Percentiles rank a stretch among this genome's conserved stretches.
Conservation (phyloP, 1,140 invertebrate species). For the Prorops nasuta region DNA sequence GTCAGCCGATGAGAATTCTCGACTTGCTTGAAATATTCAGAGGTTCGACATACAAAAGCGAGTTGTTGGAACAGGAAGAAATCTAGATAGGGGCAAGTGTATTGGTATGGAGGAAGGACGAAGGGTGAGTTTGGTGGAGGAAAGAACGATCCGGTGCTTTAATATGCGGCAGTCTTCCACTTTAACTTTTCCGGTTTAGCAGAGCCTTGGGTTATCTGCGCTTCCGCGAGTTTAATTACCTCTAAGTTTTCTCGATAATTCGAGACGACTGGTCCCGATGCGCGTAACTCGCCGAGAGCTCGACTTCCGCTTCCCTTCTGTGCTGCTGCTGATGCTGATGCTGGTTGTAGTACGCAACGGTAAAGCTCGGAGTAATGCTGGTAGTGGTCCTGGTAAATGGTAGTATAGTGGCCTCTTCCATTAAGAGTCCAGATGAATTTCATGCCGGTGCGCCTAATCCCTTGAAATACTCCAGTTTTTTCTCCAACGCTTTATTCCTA, state of each 20-base stretch:
- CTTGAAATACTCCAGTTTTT: too few species aligned
- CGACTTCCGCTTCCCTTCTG: constrained; percentile 19
- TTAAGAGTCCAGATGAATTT: constrained; percentile 26
- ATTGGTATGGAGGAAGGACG: too few species aligned
- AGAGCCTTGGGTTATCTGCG: constrained; percentile 41
- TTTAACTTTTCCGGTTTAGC: constrained; percentile 46
- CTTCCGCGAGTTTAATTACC: constrained; percentile 48
- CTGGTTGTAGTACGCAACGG: too few species aligned
- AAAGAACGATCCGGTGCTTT: constrained; percentile 25
- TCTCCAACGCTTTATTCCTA: too few species aligned
- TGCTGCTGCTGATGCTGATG: too few species aligned
- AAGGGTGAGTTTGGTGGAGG: not conserved
- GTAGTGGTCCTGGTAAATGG: too few species aligned
- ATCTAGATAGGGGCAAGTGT: too few species aligned
- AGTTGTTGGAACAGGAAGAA: too few species aligned
- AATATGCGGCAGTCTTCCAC: constrained; percentile 41
- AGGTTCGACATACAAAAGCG: constrained; percentile 13
- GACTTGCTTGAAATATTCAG: constrained; percentile 33
- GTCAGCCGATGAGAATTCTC: too few species aligned
- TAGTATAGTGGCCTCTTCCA: constrained; percentile 21
- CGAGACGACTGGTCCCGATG: constrained; percentile 34
- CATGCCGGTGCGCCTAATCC: constrained; percentile 12
- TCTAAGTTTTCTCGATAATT: constrained; percentile 51
- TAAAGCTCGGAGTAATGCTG: too few species aligned
- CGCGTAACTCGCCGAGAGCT: constrained; percentile 28